Evolutionary conservation across 2,113 vertebrate genomes (phyloP), one percentile per base, ranked within the genome.

Genomic region (Tor tambroides): DNA sequence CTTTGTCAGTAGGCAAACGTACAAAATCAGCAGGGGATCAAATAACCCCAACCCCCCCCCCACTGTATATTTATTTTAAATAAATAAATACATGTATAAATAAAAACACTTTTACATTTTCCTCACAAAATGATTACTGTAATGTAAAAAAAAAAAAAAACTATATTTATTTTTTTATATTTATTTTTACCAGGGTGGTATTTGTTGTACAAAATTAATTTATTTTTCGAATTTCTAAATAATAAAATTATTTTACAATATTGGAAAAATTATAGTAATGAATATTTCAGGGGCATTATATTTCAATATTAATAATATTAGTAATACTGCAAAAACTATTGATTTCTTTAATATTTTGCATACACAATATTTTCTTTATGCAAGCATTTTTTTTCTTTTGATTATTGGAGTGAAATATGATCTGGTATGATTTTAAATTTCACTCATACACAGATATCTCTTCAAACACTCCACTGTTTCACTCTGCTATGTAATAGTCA

Each of bases 391-490:
- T 54, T 80, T 65, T 28, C 4, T 21, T 54, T 49, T 63, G 79
- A 63, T 82, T 82, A n/a, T 75, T 84, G 71, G n/a, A 63, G 78
- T 72, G 19, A 83, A 83, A 83, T 72, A 30, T 83, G 65, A 72
- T 10, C 28, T 51, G 81, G 28, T 54, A 35, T 83, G 26, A 19
- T 19, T 83, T 35, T 0, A 35, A 41, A 17, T 63, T 28, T 46
- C n/a, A 7, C 85, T 32, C 61, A 81, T 61, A 49, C 38, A 82
- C 83, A 35, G 61, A 86, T 80, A 88, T 43, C 83, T 81, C 19
- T 61, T 49, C 59, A 78, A 69, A 49, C 72, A 75, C 67, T 81
- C 51, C 43, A 88, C 51, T 30, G 41, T 9, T 79, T 56, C 43
- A 38, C 51, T 82, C 7, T 76, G 15, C 10, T 30, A 35, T 38